A percentile compares a stretch with the other conserved stretches of the same genome.
phyloP scores from a whole-genome alignment of 2,888 invertebrate genomes.

The Thecocarcelia acutangulata region DNA sequence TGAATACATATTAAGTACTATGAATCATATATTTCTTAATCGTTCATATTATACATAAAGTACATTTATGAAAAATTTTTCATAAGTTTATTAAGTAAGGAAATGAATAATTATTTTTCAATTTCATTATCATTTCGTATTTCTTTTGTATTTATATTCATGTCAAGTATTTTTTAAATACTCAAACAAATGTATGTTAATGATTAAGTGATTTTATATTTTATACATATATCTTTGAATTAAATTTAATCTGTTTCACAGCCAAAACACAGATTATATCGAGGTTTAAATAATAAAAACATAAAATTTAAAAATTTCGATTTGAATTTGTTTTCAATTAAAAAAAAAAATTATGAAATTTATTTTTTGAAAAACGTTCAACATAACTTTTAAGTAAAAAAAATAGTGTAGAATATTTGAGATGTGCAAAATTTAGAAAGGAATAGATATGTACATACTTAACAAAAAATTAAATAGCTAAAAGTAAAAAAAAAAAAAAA shows the following conservation, averaged over 20 bases:
- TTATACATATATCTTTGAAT: constrained; percentile 68
- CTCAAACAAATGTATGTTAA: constrained; percentile 30
- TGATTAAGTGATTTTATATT: constrained; percentile 51
- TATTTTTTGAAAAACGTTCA: too few species aligned
- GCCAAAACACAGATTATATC: constrained; percentile 81
- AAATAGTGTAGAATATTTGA: neutral
- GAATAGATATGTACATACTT: neutral
- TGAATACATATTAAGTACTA: constrained; percentile 43
- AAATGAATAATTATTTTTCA: constrained; percentile 50
- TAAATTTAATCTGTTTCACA: constrained; percentile 80
- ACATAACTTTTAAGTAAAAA: neutral
- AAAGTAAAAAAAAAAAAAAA: too few species aligned
- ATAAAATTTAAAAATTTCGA: constrained; percentile 19
- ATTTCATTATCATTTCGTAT: constrained; percentile 29
- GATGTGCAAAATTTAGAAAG: constrained; percentile 8
- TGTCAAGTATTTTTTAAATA: constrained; percentile 61
- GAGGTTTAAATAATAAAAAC: constrained; percentile 29
- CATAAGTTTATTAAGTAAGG: constrained; percentile 65
- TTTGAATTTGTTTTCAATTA: constrained; percentile 9
- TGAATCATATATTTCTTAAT: neutral
- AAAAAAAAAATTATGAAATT: neutral
- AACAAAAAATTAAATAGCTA: neutral
- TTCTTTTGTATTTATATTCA: constrained; percentile 28
- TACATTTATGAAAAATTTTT: constrained; percentile 66
- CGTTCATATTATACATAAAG: constrained; percentile 70